A percentile compares a stretch with the other conserved stretches of the same genome.
Evolutionary conservation across 2,113 vertebrate species (phyloP).

Genomic region (Panthera uncia): DNA sequence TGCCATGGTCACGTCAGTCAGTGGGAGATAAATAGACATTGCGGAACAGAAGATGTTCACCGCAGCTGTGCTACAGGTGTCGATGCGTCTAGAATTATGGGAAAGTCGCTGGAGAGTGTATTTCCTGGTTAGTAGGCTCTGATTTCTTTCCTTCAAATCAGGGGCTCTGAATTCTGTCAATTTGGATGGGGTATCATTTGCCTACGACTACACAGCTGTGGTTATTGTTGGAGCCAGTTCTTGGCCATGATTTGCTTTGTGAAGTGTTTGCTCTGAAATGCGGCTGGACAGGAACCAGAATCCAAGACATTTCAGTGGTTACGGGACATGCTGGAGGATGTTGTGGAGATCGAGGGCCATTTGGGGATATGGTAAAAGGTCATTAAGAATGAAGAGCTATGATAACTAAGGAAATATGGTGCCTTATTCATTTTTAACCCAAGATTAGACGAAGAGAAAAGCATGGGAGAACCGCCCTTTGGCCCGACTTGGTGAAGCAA

Average conservation of each 20-base stretch:
- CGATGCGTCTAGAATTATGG: background rate
- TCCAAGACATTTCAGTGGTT: conserved; percentile 81
- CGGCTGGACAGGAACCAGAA: conserved; percentile 61
- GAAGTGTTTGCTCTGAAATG: conserved; percentile 76
- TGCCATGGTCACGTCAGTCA: conserved; percentile 43
- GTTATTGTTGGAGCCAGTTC: conserved; percentile 77
- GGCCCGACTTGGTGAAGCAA: background rate
- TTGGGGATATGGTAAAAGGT: conserved; percentile 76
- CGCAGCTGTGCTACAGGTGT: conserved; percentile 57
- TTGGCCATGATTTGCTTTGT: conserved; percentile 76
- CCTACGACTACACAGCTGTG: conserved; percentile 72
- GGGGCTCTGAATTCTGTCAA: conserved; percentile 70
- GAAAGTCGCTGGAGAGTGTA: conserved; percentile 53
- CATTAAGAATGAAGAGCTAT: conserved; percentile 78
- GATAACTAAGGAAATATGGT: conserved; percentile 70
- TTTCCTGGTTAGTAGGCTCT: conserved; percentile 69
- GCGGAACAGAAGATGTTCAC: conserved; percentile 68
- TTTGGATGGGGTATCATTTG: conserved; percentile 69
- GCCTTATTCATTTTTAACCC: background rate
- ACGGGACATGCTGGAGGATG: conserved; percentile 76
- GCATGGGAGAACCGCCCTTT: background rate
- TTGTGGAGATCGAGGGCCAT: conserved; percentile 76
- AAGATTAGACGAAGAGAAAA: background rate
- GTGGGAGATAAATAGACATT: conserved; percentile 69
- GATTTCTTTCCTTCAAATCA: conserved; percentile 55